These are phyloP conservation scores for Cantharis lateralis DNA, from an alignment of 2,888 invertebrate species.

Conservation along the genomic window DNA sequence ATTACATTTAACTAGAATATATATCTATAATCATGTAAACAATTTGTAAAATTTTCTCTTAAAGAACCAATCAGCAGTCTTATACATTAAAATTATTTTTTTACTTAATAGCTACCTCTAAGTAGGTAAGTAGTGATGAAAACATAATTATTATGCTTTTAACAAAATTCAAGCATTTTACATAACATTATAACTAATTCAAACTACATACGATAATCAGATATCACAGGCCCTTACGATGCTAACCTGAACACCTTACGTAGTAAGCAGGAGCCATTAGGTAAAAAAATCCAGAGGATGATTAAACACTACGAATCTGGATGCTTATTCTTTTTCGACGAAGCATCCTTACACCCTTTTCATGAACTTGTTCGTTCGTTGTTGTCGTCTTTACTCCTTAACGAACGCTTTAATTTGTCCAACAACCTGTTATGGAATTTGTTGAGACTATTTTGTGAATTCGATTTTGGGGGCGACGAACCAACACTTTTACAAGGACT, in stretches of 20 bases:
- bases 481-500: constrained; percentile 72
- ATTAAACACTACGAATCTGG: constrained; percentile 18
- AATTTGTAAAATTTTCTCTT: neutral
- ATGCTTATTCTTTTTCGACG: constrained; percentile 5
- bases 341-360: constrained; percentile 24
- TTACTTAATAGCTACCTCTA: neutral
- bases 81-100: neutral
- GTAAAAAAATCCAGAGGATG: constrained; percentile 1
- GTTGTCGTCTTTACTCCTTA: constrained; percentile 60
- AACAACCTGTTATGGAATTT: constrained; percentile 81
- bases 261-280: constrained; percentile 25
- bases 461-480: constrained; percentile 66
- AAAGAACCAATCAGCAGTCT: constrained; percentile 1
- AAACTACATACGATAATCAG: constrained; percentile 32
- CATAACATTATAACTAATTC: constrained; percentile 20
- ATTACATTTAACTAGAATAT: neutral
- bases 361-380: constrained; percentile 30
- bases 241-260: constrained; percentile 37
- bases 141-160: neutral
- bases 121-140: neutral
- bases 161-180: constrained; percentile 16
- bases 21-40: neutral
- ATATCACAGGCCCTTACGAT: constrained; percentile 38
- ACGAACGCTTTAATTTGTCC: constrained; percentile 76
- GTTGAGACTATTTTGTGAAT: constrained; percentile 66